phyloP scores from a whole-genome alignment of 2,888 invertebrate species.

The Pristionchus exspectatus region DNA sequence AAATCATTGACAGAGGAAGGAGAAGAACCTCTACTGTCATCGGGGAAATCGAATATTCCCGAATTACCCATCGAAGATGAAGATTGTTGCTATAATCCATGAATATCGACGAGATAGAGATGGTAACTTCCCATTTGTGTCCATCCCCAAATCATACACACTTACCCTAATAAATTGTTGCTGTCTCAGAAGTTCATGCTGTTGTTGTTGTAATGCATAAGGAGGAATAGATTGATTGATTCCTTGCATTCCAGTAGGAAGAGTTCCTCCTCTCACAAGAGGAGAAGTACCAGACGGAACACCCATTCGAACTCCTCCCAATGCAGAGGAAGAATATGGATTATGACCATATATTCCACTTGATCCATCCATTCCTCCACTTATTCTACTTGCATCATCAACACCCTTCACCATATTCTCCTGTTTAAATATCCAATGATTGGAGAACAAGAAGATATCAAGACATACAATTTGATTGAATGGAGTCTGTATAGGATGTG shows the following conservation, averaged over 20 bases:
- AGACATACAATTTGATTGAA: constrained; percentile 37
- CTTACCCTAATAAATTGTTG: constrained; percentile 20
- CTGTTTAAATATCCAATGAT: background rate
- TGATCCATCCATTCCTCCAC: background rate
- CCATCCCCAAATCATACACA: background rate
- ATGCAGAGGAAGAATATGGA: background rate
- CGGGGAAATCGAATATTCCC: constrained; percentile 40
- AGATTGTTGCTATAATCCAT: constrained; percentile 31
- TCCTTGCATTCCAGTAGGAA: background rate
- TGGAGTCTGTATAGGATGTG: constrained; percentile 4
- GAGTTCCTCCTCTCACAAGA: background rate
- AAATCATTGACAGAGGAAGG: constrained; percentile 23
- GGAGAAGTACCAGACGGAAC: constrained; percentile 2
- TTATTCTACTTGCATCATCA: background rate
- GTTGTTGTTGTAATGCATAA: background rate
- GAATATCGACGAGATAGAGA: background rate
- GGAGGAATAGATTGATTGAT: constrained; percentile 23
- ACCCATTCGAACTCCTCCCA: no score
- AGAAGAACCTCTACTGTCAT: constrained; percentile 34
- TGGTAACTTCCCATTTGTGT: background rate
- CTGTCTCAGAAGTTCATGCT: background rate
- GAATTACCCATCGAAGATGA: background rate
- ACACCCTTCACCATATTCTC: constrained; percentile 25
- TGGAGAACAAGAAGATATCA: background rate
- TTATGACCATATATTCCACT: background rate